phyloP scores from a whole-genome alignment of 2,888 invertebrate species.

The Pachliopta kotzebuea region DNA sequence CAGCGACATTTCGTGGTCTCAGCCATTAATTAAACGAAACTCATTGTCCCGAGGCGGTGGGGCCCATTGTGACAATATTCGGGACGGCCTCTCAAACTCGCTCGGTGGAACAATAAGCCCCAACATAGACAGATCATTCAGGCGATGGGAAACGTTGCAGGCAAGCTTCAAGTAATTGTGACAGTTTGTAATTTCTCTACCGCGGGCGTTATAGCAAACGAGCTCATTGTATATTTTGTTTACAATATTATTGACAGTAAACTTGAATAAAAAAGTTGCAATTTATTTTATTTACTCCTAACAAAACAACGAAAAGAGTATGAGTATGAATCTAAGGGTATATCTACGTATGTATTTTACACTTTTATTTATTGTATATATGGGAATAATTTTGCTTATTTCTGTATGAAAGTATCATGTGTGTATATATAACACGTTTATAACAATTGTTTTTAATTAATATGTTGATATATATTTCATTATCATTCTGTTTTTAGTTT shows the following conservation, averaged over 20 bases:
- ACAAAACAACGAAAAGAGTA: too few species aligned
- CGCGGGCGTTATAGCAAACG: neutral
- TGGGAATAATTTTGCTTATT: too few species aligned
- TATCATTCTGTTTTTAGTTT: too few species aligned
- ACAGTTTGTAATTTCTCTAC: slow-evolving; percentile 17
- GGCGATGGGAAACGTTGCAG: slow-evolving; percentile 58
- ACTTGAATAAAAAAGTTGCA: too few species aligned
- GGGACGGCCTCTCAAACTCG: slow-evolving; percentile 70
- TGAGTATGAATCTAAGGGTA: too few species aligned
- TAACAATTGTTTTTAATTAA: too few species aligned
- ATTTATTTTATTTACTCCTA: too few species aligned
- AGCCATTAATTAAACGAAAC: slow-evolving; percentile 76
- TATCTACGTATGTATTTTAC: too few species aligned
- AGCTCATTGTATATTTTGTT: slow-evolving; percentile 1
- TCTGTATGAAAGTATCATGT: too few species aligned
- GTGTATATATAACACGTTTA: too few species aligned
- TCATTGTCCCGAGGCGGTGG: slow-evolving; percentile 70
- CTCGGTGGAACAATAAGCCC: slow-evolving; percentile 55
- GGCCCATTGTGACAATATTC: slow-evolving; percentile 78
- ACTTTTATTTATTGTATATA: too few species aligned
- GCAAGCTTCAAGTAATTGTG: slow-evolving; percentile 37
- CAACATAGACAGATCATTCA: slow-evolving; percentile 70
- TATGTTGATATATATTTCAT: too few species aligned
- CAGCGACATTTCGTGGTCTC: slow-evolving; percentile 71
- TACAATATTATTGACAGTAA: neutral